Conservation (phyloP, 2,888 invertebrate genomes). For the Malacosoma neustria region DNA sequence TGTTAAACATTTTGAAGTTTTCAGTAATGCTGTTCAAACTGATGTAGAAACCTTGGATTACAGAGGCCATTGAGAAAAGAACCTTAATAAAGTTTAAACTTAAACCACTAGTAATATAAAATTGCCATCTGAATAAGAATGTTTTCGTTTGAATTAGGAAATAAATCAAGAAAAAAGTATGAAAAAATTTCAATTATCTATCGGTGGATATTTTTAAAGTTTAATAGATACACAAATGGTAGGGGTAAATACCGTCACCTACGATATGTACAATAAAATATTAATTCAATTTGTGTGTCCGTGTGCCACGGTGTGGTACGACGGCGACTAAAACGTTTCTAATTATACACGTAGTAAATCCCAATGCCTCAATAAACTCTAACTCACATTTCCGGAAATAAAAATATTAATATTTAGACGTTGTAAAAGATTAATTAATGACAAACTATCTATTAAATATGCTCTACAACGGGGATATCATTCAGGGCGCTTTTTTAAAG, state of each 20-base stretch:
- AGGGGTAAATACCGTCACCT: conserved; percentile 1
- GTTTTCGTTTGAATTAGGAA: too few relatives aligned
- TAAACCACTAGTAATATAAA: too few relatives aligned
- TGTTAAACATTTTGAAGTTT: too few relatives aligned
- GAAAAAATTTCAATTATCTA: too few relatives aligned
- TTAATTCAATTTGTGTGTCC: conserved; percentile 18
- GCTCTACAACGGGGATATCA: background rate
- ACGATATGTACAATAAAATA: conserved; percentile 14
- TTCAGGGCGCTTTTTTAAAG: background rate
- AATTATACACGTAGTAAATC: conserved; percentile 10
- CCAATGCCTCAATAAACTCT: conserved; percentile 2
- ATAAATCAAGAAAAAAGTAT: too few relatives aligned
- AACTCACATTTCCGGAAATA: conserved; percentile 1
- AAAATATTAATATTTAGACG: conserved; percentile 2
- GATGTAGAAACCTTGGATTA: too few relatives aligned
- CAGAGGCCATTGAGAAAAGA: too few relatives aligned
- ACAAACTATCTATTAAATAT: background rate
- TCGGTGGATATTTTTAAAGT: too few relatives aligned
- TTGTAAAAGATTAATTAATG: background rate
- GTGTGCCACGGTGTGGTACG: conserved; percentile 9
- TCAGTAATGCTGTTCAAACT: too few relatives aligned
- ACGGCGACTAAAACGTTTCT: conserved; percentile 9
- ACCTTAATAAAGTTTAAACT: too few relatives aligned
- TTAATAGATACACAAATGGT: conserved; percentile 1
- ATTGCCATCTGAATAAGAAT: too few relatives aligned